phyloP scores from a whole-genome alignment of 2,797 vertebrate species.

The Cossypha caffra region DNA sequence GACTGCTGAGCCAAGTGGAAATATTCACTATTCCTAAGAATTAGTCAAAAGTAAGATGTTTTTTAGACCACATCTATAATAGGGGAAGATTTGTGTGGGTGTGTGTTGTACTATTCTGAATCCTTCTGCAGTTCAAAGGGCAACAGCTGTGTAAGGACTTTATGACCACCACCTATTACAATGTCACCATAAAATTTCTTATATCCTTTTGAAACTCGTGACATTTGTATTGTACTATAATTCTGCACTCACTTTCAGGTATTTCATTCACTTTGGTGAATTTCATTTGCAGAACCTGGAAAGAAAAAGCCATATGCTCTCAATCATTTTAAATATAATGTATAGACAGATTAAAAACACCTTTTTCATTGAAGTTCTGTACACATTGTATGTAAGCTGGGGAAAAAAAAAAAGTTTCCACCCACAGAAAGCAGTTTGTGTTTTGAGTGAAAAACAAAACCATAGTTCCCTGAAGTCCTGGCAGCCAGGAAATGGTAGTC shows the following conservation, averaged over 20 bases:
- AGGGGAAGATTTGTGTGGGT: background rate
- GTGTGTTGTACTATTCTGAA: background rate
- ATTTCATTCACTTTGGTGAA: background rate
- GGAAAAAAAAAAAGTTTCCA: background rate
- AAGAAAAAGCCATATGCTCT: background rate
- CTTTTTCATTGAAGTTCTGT: background rate
- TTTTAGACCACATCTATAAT: background rate
- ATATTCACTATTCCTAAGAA: background rate
- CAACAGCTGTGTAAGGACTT: fast-evolving
- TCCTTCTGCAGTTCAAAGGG: background rate
- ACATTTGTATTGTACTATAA: background rate
- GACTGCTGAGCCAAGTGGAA: background rate
- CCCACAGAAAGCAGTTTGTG: background rate
- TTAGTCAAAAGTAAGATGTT: fast-evolving
- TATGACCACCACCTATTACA: background rate
- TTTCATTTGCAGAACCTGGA: background rate
- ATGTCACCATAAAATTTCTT: background rate
- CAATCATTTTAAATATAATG: background rate
- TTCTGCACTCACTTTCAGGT: background rate
- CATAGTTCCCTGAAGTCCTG: background rate
- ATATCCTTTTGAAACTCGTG: background rate
- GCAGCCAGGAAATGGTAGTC: background rate
- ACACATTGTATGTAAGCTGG: background rate
- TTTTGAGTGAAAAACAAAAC: background rate
- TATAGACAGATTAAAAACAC: background rate